Percentiles rank a stretch among this genome's conserved stretches.
Conservation (phyloP, 2,113 vertebrate species). For the Poeciliopsis occidentalis region DNA sequence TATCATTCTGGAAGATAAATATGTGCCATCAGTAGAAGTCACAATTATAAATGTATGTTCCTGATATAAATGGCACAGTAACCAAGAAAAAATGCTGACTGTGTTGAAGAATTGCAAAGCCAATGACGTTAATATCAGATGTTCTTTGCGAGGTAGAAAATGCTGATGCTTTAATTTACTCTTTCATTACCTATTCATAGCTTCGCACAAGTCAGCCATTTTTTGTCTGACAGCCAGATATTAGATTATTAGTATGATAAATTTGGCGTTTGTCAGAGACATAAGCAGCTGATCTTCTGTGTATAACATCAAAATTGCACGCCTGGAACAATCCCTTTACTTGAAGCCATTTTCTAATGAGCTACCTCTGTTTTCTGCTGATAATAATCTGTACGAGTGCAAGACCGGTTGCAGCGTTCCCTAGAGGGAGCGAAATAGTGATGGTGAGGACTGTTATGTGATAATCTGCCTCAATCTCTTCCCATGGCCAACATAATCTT, state of each 20-base stretch:
- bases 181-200: constrained; percentile 54
- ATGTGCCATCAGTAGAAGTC: constrained; percentile 19
- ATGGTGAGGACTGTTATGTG: constrained; percentile 65
- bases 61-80: constrained; percentile 20
- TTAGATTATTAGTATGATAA: constrained; percentile 58
- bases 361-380: constrained; percentile 41
- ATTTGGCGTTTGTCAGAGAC: constrained; percentile 40
- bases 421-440: constrained; percentile 72
- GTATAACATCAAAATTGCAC: constrained; percentile 47
- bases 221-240: constrained; percentile 58
- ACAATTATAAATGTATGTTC: constrained; percentile 39
- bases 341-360: constrained; percentile 44
- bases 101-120: constrained; percentile 17
- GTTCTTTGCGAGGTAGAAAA: background rate
- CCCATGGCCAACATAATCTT: constrained; percentile 79
- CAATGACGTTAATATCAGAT: background rate
- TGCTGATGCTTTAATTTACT: constrained; percentile 40
- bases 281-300: constrained; percentile 41
- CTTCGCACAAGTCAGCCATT: constrained; percentile 46
- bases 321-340: constrained; percentile 58
- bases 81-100: constrained; percentile 25
- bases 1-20: constrained; percentile 10
- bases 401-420: constrained; percentile 64
- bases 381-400: constrained; percentile 66
- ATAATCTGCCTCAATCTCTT: constrained; percentile 79